Evolutionary conservation across 2,113 vertebrate genomes (phyloP), one percentile per base, ranked within the genome.

Genomic region (Amphiprion percula): DNA sequence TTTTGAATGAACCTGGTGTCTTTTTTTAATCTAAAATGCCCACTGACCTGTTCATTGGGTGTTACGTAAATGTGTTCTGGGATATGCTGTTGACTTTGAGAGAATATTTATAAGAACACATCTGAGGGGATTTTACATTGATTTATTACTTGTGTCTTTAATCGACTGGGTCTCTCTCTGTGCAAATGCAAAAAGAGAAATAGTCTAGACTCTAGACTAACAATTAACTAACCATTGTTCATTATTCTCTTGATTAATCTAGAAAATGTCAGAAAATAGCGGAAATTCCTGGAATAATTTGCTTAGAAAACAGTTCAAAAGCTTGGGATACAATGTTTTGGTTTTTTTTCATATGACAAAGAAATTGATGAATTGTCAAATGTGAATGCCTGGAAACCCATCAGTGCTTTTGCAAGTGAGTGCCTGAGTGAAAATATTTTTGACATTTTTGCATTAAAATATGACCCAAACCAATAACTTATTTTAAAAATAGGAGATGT

Each of bases 11-110:
- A 73, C 46, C 46, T 14, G 14, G 9, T 4, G 21, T 75, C 19
- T 69, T 69, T 74, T 46, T 28, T 39, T 5, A 30, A 80, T 79
- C n/a, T 64, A 10, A 17, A 65, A 81, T 83, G 70, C 68, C 88
- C 82, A 72, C 68, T 79, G 88, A 81, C 73, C 80, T 79, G 66
- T 68, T 79, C 2, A 4, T 3, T 30, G 4, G 58, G 21, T 37
- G 53, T 86, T 70, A 60, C 24, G 28, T 76, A 79, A 80, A 81
- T 21, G 21, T 74, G 44, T 65, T 79, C 64, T 21, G 39, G 30
- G 49, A 61, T 55, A 58, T 67, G 58, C 6, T 19, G 21, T 39
- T 58, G 61, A 64, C 67, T 21, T 41, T 67, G 56, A 4, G 1
- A 26, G n/a, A 67, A 50, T 58, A 71, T 68, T 46, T 16, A 79